Percentiles rank a stretch among this genome's conserved stretches.
Conservation (phyloP, 2,797 vertebrate species). For the Pipistrellus pygmaeus region DNA sequence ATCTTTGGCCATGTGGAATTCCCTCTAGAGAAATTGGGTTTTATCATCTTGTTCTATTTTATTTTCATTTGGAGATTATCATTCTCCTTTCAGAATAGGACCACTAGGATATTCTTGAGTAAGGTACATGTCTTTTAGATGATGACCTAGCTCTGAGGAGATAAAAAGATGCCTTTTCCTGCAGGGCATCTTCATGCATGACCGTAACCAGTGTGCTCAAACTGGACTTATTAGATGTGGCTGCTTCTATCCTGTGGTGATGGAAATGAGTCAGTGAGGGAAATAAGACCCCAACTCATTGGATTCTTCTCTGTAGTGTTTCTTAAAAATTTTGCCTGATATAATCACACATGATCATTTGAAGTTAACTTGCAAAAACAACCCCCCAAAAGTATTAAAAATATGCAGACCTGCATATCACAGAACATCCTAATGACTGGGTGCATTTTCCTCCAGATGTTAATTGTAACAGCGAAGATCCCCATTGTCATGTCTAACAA, state of each 20-base stretch:
- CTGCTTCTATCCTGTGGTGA: not conserved
- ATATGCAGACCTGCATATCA: rapidly evolving
- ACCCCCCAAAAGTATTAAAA: not conserved
- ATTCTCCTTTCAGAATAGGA: not conserved
- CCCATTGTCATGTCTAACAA: rapidly evolving
- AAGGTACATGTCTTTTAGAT: not conserved
- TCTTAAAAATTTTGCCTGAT: not conserved
- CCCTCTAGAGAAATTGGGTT: not conserved
- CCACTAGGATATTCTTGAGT: not conserved
- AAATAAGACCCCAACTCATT: not conserved
- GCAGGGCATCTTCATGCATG: not conserved
- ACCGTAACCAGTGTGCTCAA: rapidly evolving
- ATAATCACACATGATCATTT: not conserved
- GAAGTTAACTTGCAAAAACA: not conserved
- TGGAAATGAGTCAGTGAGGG: not conserved
- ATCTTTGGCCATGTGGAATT: not conserved
- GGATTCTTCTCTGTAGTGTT: not conserved
- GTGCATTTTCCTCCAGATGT: not conserved
- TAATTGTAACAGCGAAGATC: not conserved
- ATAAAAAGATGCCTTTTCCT: not conserved
- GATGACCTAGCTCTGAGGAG: not conserved
- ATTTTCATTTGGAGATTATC: not conserved
- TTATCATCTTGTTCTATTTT: not conserved
- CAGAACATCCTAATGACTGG: not conserved
- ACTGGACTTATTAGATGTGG: too few relatives aligned